Evolutionary conservation across 2,888 invertebrate genomes (phyloP).

Genomic region (Hymenopus coronatus): DNA sequence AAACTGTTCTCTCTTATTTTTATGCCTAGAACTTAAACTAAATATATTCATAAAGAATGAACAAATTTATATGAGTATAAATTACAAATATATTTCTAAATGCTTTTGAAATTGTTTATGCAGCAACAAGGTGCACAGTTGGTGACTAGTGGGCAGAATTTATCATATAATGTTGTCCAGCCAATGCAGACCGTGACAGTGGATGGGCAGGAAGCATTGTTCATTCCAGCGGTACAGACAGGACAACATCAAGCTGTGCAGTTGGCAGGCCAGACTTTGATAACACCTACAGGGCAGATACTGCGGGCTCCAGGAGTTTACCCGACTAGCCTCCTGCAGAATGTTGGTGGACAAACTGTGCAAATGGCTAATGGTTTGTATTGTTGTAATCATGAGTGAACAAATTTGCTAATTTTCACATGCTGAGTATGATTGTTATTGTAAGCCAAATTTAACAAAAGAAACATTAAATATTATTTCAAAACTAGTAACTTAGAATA

Average conservation of each 20-base stretch:
- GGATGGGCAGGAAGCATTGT: conserved; percentile 89
- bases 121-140: conserved; percentile 36
- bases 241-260: conserved; percentile 47
- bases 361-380: conserved; percentile 61
- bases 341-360: conserved; percentile 62
- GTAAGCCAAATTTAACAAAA: no score
- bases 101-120: not conserved
- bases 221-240: conserved; percentile 76
- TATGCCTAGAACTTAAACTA: no score
- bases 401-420: no score
- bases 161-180: conserved; percentile 63
- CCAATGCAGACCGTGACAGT: conserved; percentile 89
- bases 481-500: no score
- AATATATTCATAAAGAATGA: no score
- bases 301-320: conserved; percentile 67
- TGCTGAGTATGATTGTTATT: no score
- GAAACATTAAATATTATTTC: no score
- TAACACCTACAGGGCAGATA: conserved; percentile 64
- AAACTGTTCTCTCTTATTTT: no score
- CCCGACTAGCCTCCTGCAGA: conserved; percentile 68
- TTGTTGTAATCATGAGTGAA: not conserved
- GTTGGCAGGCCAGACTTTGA: conserved; percentile 49
- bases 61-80: no score
- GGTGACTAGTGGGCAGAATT: conserved; percentile 43
- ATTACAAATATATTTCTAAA: no score